Evolutionary conservation across 1,140 invertebrate species (phyloP).

Genomic region (Drosophila nannoptera): DNA sequence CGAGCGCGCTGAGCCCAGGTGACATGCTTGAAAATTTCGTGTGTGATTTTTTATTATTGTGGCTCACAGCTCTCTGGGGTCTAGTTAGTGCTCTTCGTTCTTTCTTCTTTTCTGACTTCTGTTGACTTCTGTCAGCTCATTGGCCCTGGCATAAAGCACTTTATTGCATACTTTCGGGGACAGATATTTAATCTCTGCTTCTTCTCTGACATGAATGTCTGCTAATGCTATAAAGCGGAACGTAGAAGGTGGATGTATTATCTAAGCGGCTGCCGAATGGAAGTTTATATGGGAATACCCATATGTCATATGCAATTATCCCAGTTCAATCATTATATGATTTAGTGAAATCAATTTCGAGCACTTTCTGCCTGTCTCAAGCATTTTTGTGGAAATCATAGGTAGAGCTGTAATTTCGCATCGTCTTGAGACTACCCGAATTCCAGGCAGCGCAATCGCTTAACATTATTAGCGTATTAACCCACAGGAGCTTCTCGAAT

Average conservation of each 20-base stretch:
- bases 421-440: conserved; percentile 1
- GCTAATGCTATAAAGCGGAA: background rate
- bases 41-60: conserved; percentile 62
- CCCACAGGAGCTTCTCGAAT: conserved; percentile 9
- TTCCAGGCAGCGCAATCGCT: conserved; percentile 2
- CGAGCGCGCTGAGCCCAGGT: conserved; percentile 9
- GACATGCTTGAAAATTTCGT: conserved; percentile 41
- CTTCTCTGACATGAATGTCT: background rate
- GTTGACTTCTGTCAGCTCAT: conserved; percentile 11
- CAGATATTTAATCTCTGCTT: conserved; percentile 3
- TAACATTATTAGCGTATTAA: conserved; percentile 9
- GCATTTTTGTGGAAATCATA: too few relatives aligned
- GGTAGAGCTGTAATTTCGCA: conserved; percentile 1
- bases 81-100: conserved; percentile 46
- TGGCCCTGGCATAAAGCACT: conserved; percentile 4
- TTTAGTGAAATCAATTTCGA: too few relatives aligned
- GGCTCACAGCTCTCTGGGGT: conserved; percentile 46
- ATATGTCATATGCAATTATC: too few relatives aligned
- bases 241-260: too few relatives aligned
- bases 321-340: too few relatives aligned
- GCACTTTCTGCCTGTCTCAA: too few relatives aligned
- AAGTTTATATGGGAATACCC: too few relatives aligned
- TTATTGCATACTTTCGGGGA: conserved; percentile 14
- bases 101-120: conserved; percentile 24
- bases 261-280: too few relatives aligned